Base-by-base conservation (phyloP, 2,797 vertebrate genomes). In the Lagocephalus sceleratus region DNA sequence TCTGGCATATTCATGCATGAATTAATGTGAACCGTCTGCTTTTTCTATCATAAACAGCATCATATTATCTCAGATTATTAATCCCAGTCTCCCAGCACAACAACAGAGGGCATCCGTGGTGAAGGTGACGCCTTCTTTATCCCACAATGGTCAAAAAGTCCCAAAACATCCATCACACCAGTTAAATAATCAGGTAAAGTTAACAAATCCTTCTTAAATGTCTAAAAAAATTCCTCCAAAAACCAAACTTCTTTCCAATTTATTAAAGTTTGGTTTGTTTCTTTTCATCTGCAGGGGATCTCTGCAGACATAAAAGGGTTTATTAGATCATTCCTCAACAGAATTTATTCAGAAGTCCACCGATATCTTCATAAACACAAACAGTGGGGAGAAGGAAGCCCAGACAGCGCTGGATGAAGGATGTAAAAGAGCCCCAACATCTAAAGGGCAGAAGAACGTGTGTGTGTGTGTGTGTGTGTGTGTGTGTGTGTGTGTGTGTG, bases 241-340 rank as follows among this genome's bases (percentile, higher is more conserved):
- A 2, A 32, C 26, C 19, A 15, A 57, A 56, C 53, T 5, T 19
- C 57, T 25, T 58, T 40, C 10, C 23, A 22, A 7, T 29, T 14
- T 42, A n/a, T 42, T 71, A 58, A 56, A 22, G 48, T 73, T 60
- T 68, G 17, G 39, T 43, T 55, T 47, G 48, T 47, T 60, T 0
- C 4, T 35, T n/a, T 7, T 50, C 14, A 3, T 40, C 7, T 40
- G 3, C 2, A 3, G 15, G 39, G 39, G 39, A 68, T 63, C 10
- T 55, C 54, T 73, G 66, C 47, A 59, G 17, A 35, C 29, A 50
- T 75, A 65, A 76, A 45, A 38, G 3, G 14, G n/a, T 47, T 81
- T 64, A 79, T 54, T 23, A 45, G 53, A 66, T 63, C 57, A 70
- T 66, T 66, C 59, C 51, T 42, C 35, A 6, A 48, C 39, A 58